A percentile compares a stretch with the other conserved stretches of the same genome.
phyloP scores from a whole-genome alignment of 1,140 invertebrate genomes.

The Drosophila pectinifera region DNA sequence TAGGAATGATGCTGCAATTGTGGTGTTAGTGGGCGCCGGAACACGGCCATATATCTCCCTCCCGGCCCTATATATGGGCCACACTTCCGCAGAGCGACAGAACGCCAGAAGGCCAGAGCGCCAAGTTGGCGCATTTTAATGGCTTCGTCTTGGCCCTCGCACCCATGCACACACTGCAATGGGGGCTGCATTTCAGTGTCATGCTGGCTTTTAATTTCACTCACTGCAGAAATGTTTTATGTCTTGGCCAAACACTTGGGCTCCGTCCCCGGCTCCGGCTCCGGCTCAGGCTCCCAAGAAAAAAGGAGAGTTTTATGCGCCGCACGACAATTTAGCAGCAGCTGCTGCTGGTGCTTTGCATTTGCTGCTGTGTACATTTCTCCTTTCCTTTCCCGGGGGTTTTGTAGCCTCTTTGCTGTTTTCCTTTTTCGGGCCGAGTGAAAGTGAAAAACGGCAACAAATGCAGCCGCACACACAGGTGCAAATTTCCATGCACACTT shows the following conservation, averaged over 20 bases:
- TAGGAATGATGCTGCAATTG: conserved; percentile 17
- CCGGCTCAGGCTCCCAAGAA: conserved; percentile 12
- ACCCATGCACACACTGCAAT: conserved; percentile 11
- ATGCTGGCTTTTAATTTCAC: conserved; percentile 83
- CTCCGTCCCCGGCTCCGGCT: neutral
- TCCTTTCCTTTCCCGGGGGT: neutral
- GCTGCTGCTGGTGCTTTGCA: conserved; percentile 63
- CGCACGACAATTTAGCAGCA: conserved; percentile 74
- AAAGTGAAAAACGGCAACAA: conserved; percentile 64
- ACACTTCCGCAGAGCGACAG: conserved; percentile 57
- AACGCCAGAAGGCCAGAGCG: conserved; percentile 67
- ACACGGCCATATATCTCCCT: conserved; percentile 27
- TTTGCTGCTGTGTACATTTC: conserved; percentile 49
- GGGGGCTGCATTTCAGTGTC: conserved; percentile 74
- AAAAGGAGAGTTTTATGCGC: conserved; percentile 67
- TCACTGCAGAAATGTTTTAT: conserved; percentile 81
- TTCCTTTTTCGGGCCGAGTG: conserved; percentile 48
- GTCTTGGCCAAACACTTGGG: conserved; percentile 79
- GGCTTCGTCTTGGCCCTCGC: conserved; percentile 77
- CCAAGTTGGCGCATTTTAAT: conserved; percentile 78
- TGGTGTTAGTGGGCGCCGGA: conserved; percentile 33
- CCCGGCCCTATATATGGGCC: conserved; percentile 47
- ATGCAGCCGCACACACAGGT: conserved; percentile 52
- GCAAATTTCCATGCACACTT: conserved; percentile 79
- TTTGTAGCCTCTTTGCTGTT: conserved; percentile 7